Evolutionary conservation across 1,140 invertebrate species (phyloP), one percentile per base, ranked within the genome.

Genomic region (Ptiloglossa arizonensis): DNA sequence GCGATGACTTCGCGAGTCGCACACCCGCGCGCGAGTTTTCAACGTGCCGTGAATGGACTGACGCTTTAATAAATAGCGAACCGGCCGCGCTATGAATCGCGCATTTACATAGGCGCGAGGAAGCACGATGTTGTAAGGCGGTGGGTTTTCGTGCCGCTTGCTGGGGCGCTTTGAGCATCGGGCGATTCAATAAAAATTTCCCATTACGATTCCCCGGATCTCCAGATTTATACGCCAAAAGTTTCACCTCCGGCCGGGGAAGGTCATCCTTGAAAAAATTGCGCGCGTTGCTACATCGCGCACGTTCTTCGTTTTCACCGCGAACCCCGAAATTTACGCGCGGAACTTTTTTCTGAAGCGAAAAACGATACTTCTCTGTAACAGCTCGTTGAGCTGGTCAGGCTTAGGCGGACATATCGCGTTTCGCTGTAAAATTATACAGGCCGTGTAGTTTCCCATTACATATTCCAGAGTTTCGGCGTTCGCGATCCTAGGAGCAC

Each of bases 331-430:
- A 76, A 59, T 69, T 48, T 22, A 38, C 19, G 41, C 3, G 32
- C 52, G 48, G 15, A 5, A 13, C 27, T 2, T 56, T 24, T 50
- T 32, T 59, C 13, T 38, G 32, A 32, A 24, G 15, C n/a, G 59
- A 63, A 78, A 78, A 78, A 73, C 22, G 75, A 78, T 78, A 78
- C 69, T 29, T 63, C 54, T 62, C 38, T n/a, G 67, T 54, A 57
- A 46, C 73, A 56, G 52, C 38, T 69, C 41, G 64, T 38, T 59
- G 41, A 64, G 38, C 22, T 57, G 69, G 48, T 22, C 57, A 13
- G 44, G 59, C 68, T 78, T 38, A 63, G 57, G 29, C 46, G 56
- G 29, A 38, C 75, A 38, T 78, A 78, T 79, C 62, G 29, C 46
- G 50, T 79, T 59, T 74, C 71, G 15, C 1, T 70, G 62, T 50